Percentiles rank a stretch among this genome's conserved stretches.
Evolutionary conservation across 2,888 invertebrate species (phyloP).

Genomic region (Pimpla rufipes): DNA sequence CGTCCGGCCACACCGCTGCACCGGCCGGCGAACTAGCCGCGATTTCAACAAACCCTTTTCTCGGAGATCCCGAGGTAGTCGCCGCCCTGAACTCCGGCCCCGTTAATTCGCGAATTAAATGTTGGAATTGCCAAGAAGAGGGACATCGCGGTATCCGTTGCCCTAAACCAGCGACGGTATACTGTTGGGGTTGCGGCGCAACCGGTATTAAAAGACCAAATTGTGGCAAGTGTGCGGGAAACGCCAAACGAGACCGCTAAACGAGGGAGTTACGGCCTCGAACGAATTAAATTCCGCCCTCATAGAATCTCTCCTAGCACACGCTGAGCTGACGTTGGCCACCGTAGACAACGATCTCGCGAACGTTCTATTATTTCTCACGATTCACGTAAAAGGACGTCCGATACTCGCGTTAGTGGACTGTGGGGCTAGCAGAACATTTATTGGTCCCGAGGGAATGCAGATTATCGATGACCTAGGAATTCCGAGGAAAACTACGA

Average conservation of each 20-base stretch:
- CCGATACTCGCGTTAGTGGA: neutral
- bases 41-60: neutral
- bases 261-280: neutral
- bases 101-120: neutral
- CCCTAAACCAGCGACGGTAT: neutral
- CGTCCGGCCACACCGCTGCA: too few species aligned
- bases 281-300: neutral
- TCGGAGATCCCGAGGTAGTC: neutral
- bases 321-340: neutral
- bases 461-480: neutral
- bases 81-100: neutral
- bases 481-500: neutral
- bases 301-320: too few species aligned
- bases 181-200: neutral
- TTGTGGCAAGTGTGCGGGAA: neutral
- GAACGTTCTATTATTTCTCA: neutral
- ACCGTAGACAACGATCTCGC: neutral
- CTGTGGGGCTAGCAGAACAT: neutral
- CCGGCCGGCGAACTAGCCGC: neutral
- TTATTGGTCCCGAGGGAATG: neutral
- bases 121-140: conserved; percentile 6
- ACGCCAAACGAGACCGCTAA: neutral
- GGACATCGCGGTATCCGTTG: neutral
- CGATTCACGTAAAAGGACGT: neutral
- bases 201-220: neutral